Evolutionary conservation across 1,140 invertebrate species (phyloP).

Genomic region (Limonius californicus): DNA sequence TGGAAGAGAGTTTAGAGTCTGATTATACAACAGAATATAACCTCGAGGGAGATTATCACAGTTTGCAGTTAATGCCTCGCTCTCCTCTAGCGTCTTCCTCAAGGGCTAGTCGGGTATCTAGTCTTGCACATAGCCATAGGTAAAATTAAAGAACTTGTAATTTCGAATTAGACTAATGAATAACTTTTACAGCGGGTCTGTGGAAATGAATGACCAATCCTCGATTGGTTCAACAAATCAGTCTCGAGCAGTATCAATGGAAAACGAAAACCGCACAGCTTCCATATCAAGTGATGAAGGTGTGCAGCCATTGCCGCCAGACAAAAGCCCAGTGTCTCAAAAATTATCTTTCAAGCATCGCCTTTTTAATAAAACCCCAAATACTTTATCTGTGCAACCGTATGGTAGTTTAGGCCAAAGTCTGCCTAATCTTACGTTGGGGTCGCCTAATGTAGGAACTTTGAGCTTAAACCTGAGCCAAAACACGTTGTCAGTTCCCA

Average conservation of each 20-base stretch:
- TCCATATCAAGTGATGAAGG: conserved; percentile 55
- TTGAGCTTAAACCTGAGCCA: conserved; percentile 50
- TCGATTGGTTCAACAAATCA: conserved; percentile 41
- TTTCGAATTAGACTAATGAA: neutral
- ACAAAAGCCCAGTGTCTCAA: conserved; percentile 42
- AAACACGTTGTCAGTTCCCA: conserved; percentile 53
- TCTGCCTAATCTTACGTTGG: conserved; percentile 64
- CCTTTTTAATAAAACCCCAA: conserved; percentile 56
- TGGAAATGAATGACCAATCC: conserved; percentile 65
- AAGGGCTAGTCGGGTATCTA: conserved; percentile 56
- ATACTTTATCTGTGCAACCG: conserved; percentile 72
- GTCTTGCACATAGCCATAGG: conserved; percentile 62
- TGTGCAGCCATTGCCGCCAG: conserved; percentile 40
- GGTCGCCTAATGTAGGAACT: conserved; percentile 49
- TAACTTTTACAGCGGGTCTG: conserved; percentile 58
- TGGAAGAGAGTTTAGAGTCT: conserved; percentile 42
- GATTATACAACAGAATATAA: conserved; percentile 49
- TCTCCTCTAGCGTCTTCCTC: conserved; percentile 45
- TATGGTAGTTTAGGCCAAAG: conserved; percentile 66
- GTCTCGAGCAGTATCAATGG: conserved; percentile 51
- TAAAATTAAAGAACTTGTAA: conserved; percentile 24
- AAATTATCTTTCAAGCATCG: conserved; percentile 44
- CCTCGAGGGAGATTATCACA: conserved; percentile 48
- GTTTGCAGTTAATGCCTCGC: conserved; percentile 40
- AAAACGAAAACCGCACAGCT: conserved; percentile 52